Percentiles rank a stretch among this genome's conserved stretches.
Evolutionary conservation across 2,113 vertebrate species (phyloP).

Genomic region (Dascyllus trimaculatus): DNA sequence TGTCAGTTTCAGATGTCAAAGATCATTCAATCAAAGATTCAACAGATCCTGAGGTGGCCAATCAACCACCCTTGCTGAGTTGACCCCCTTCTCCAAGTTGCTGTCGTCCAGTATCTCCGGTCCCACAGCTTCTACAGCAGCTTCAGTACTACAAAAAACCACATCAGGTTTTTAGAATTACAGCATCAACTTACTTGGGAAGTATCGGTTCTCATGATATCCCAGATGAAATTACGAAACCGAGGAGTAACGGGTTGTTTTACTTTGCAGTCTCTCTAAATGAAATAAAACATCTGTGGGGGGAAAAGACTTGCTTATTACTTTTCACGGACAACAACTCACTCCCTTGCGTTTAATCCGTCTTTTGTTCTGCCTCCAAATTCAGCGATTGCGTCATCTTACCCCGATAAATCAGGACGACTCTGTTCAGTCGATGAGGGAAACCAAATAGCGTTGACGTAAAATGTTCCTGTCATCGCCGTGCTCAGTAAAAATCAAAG

Average conservation of each 20-base stretch:
- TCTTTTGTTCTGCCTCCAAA: not conserved
- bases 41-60: no score
- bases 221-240: no score
- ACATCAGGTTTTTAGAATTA: no score
- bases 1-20: no score
- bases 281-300: not conserved
- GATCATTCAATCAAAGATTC: no score
- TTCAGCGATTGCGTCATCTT: not conserved
- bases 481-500: constrained; percentile 7
- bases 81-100: no score
- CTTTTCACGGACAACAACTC: not conserved
- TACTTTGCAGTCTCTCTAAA: not conserved
- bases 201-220: not conserved
- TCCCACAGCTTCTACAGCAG: no score
- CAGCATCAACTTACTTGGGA: no score
- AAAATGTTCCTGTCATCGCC: constrained; percentile 7
- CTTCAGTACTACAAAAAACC: no score
- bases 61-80: no score
- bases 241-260: not conserved
- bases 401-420: not conserved
- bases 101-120: no score
- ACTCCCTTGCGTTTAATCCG: not conserved
- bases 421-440: not conserved
- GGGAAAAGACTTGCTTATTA: not conserved
- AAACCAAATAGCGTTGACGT: not conserved